A percentile compares a stretch with the other conserved stretches of the same genome.
These are phyloP conservation scores for Eciton burchellii DNA, from an alignment of 1,140 invertebrate species.

Conservation along the genomic window DNA sequence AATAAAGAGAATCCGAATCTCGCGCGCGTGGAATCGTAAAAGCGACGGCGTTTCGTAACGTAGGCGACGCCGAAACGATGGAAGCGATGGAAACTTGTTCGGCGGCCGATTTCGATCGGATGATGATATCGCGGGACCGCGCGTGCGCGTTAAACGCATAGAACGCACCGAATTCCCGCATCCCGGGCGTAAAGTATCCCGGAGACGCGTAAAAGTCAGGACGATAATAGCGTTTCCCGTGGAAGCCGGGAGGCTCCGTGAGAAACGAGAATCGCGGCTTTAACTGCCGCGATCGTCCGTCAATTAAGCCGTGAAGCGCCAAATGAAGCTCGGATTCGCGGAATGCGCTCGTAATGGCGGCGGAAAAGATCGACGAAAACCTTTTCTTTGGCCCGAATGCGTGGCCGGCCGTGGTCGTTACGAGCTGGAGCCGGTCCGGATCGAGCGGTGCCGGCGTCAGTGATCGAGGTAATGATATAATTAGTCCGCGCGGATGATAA, in stretches of 20 bases:
- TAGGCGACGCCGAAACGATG: conserved; percentile 8
- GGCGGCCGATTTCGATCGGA: conserved; percentile 24
- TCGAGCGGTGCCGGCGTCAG: conserved; percentile 57
- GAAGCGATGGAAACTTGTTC: too few relatives aligned
- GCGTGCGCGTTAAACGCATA: not conserved
- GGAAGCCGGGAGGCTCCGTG: not conserved
- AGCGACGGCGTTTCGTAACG: conserved; percentile 24
- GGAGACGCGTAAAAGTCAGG: not conserved
- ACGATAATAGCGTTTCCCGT: not conserved
- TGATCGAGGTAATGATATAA: conserved; percentile 81
- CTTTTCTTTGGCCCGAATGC: conserved; percentile 31
- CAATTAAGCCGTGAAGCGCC: conserved; percentile 34
- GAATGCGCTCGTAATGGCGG: conserved; percentile 36
- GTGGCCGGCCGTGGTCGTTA: conserved; percentile 46
- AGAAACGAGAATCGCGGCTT: not conserved
- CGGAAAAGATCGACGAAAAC: conserved; percentile 52
- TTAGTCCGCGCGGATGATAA: conserved; percentile 74
- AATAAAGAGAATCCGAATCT: conserved; percentile 23
- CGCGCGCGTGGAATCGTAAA: conserved; percentile 13
- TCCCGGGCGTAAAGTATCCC: conserved; percentile 13
- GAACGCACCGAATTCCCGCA: not conserved
- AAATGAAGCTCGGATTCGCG: conserved; percentile 43
- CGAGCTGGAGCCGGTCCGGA: conserved; percentile 34
- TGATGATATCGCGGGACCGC: not conserved
- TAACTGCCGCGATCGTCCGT: conserved; percentile 32